A percentile compares a stretch with the other conserved stretches of the same genome.
Evolutionary conservation across 1,140 invertebrate species (phyloP).

Genomic region (Hestina assimilis): DNA sequence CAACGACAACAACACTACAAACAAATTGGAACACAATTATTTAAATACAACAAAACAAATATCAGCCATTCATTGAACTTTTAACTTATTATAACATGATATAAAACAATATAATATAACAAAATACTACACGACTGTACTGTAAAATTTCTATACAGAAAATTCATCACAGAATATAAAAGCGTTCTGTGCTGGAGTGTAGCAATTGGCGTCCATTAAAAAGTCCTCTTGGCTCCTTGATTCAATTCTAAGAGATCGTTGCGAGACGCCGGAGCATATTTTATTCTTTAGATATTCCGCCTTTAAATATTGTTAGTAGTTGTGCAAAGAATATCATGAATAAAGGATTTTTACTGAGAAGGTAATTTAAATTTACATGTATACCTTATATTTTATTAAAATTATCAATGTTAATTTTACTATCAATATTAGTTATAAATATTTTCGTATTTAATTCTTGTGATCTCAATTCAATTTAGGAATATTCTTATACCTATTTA

Average conservation of each 20-base stretch:
- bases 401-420: too few species aligned
- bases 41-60: too few species aligned
- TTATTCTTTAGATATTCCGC: constrained; percentile 4
- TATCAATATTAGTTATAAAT: too few species aligned
- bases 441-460: too few species aligned
- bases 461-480: too few species aligned
- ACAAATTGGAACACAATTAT: too few species aligned
- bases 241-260: constrained; percentile 14
- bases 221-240: constrained; percentile 12
- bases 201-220: constrained; percentile 22
- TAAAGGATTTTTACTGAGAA: too few species aligned
- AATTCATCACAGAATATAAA: background rate
- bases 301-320: background rate
- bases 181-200: constrained; percentile 2
- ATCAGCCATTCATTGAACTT: background rate
- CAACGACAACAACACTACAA: too few species aligned
- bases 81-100: background rate
- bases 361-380: too few species aligned
- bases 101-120: background rate
- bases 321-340: too few species aligned
- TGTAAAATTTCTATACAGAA: background rate
- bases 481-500: too few species aligned
- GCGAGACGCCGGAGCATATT: background rate
- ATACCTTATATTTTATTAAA: too few species aligned
- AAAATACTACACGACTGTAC: background rate